Evolutionary conservation across 2,888 invertebrate genomes (phyloP).

Genomic region (Agriopis marginaria): DNA sequence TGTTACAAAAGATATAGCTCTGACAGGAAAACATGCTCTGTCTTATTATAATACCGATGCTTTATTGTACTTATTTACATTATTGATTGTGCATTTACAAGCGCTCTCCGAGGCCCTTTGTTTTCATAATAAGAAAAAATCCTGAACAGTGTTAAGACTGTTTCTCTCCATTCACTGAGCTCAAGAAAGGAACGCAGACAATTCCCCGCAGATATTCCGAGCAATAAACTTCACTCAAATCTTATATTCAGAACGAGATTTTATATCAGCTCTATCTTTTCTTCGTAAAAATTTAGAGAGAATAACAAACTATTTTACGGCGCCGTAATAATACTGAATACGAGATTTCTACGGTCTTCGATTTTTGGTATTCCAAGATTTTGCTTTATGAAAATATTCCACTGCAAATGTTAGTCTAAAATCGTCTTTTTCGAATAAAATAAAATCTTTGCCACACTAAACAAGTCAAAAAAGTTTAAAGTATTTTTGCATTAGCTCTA

Average conservation of each 20-base stretch:
- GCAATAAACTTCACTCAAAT: constrained; percentile 37
- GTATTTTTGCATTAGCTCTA: no score
- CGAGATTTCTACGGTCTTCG: constrained; percentile 9
- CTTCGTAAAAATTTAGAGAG: constrained; percentile 38
- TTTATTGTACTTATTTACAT: no score
- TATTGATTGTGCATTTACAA: neutral
- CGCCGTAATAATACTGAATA: constrained; percentile 35
- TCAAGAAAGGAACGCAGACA: constrained; percentile 24
- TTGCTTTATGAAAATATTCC: neutral
- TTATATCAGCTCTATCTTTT: constrained; percentile 37
- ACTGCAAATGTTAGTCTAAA: constrained; percentile 1
- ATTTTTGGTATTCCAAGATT: constrained; percentile 13
- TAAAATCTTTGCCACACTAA: no score
- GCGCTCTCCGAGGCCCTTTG: neutral
- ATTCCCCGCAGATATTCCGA: constrained; percentile 17
- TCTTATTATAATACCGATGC: no score
- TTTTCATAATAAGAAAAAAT: neutral
- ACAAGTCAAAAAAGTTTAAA: no score
- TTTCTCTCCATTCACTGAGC: constrained; percentile 5
- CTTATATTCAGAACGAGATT: constrained; percentile 37
- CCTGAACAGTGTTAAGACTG: constrained; percentile 3
- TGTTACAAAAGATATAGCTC: no score
- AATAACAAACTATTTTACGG: constrained; percentile 46
- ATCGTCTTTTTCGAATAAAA: neutral
- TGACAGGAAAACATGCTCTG: no score